These are phyloP conservation scores for Drosophila barbarae DNA, from an alignment of 2,888 invertebrate species.

Conservation along the genomic window DNA sequence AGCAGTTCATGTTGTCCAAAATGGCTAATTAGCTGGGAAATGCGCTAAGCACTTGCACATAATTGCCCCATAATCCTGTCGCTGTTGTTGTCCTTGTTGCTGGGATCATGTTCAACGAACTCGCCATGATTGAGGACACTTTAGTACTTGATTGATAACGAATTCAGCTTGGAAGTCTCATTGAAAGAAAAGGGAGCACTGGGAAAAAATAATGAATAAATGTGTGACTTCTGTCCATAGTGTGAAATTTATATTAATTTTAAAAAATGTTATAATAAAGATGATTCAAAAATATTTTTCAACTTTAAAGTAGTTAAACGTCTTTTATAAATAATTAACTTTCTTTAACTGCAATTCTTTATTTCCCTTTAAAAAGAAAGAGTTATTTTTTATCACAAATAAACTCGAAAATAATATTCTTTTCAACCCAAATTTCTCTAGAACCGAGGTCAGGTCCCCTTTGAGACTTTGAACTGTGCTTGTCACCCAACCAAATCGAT, in stretches of 20 bases:
- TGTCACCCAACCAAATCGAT: conserved; percentile 11
- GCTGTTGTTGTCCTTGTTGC: conserved; percentile 7
- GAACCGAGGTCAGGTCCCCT: no score
- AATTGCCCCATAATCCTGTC: conserved; percentile 61
- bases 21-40: conserved; percentile 67
- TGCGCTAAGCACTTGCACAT: conserved; percentile 70
- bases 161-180: conserved; percentile 28
- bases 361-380: background rate
- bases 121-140: conserved; percentile 37
- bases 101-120: conserved; percentile 22
- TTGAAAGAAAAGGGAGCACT: conserved; percentile 5
- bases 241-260: background rate
- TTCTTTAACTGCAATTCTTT: background rate
- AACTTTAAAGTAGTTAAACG: background rate
- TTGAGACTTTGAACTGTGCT: conserved; percentile 7
- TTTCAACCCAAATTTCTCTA: background rate
- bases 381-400: no score
- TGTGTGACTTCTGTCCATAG: background rate
- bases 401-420: background rate
- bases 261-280: no score
- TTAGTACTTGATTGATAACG: conserved; percentile 59
- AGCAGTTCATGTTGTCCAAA: conserved; percentile 50
- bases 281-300: background rate
- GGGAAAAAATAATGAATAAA: background rate
- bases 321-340: background rate